Base-by-base conservation (phyloP, 2,888 invertebrate genomes). In the Drosophila kuntzei region DNA sequence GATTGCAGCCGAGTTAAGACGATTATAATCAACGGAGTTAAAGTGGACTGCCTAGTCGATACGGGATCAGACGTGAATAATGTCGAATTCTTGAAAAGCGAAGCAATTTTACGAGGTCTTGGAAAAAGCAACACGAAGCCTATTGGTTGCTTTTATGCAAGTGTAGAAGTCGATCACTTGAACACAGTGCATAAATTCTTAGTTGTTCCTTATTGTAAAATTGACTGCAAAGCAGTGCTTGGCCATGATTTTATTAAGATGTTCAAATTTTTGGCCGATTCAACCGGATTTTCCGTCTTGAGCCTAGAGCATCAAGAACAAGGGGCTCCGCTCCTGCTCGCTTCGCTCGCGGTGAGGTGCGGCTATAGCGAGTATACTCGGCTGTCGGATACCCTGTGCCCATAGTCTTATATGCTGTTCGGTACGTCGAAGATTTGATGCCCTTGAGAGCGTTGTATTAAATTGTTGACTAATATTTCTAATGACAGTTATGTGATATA, bases 41-140 rank as follows among this genome's bases (percentile, higher is more conserved):
- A n/a, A 20, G 14, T 43, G n/a, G 41, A 20, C 5, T 54, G 20
- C n/a, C 11, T 54, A 4, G 22, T 4, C 4, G 0, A 20, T 46
- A 53, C 36, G 7, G 43, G 37, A 1, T 53, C 46, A 0, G 22
- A 46, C 18, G 53, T 60, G 22, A 47, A 39, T 0, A 16, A n/a
- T 11, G 41, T 29, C 1, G 6, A 54, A 8, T 3, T 20, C 6
- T 18, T 37, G 9, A 25, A 27, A 27, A 18, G 16, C 6, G 3
- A 4, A 7, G 4, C 39, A 11, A 25, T n/a, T 5, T 14, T 39
- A 11, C 12, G 51, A 3, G 51, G 27, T 12, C 27, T 25, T 16
- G 51, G 51, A 1, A 14, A 16, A 0, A 37, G 2, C 2, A 41
- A 2, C 25, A 29, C 25, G 3, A 18, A 37, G 36, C 16, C 36